phyloP scores from a whole-genome alignment of 2,113 vertebrate species.

The Agapornis roseicollis region DNA sequence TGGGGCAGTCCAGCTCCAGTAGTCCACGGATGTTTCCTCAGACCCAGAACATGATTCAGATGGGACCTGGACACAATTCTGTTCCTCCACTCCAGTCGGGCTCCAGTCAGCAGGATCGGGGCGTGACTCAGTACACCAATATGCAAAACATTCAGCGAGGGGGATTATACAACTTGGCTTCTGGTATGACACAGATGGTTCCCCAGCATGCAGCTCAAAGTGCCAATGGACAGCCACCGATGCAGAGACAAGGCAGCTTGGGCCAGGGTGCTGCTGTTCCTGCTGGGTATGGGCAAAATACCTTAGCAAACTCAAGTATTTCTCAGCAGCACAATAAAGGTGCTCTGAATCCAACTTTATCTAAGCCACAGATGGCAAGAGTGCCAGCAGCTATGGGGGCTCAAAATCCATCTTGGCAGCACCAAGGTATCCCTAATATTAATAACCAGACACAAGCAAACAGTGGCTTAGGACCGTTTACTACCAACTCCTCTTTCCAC shows the following conservation, averaged over 20 bases:
- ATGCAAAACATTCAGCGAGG: constrained; percentile 84
- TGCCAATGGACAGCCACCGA: constrained; percentile 72
- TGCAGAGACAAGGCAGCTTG: constrained; percentile 80
- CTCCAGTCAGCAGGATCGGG: constrained; percentile 82
- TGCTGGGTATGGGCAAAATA: constrained; percentile 83
- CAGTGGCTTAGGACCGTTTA: constrained; percentile 79
- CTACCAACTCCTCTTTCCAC: constrained; percentile 82
- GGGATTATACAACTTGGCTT: constrained; percentile 80
- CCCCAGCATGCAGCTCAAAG: constrained; percentile 69
- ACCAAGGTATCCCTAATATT: constrained; percentile 82
- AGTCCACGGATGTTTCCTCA: constrained; percentile 90
- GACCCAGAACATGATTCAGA: constrained; percentile 85
- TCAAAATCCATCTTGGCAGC: constrained; percentile 86
- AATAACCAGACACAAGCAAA: constrained; percentile 76
- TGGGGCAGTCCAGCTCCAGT: constrained; percentile 80
- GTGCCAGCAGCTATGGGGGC: constrained; percentile 74
- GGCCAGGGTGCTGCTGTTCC: constrained; percentile 71
- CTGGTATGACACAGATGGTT: constrained; percentile 77
- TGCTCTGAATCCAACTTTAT: constrained; percentile 79
- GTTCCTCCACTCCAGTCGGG: constrained; percentile 76
- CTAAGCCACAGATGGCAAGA: constrained; percentile 85
- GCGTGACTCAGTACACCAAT: constrained; percentile 79
- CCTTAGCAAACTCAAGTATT: constrained; percentile 77
- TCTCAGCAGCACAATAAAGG: constrained; percentile 82
- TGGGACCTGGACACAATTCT: constrained; percentile 79